Evolutionary conservation across 2,113 vertebrate species (phyloP).

Genomic region (Amia ocellicauda): DNA sequence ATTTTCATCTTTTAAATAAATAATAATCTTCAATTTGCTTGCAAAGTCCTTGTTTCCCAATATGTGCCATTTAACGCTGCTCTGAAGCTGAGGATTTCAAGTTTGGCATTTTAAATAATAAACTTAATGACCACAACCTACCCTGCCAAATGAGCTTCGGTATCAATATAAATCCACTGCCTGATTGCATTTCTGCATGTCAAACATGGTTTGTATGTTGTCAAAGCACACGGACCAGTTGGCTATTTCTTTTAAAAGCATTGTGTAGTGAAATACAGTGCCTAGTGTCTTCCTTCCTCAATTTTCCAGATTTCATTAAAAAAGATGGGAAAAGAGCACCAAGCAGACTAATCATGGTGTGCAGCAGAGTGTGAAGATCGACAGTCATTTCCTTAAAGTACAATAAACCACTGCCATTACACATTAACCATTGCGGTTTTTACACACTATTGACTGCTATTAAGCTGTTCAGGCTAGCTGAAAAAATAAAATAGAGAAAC

Average conservation of each 20-base stretch:
- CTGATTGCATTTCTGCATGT: too few species aligned
- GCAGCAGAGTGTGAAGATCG: constrained; percentile 21
- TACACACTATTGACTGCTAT: constrained; percentile 6
- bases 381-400: constrained; percentile 16
- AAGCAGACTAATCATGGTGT: constrained; percentile 17
- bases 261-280: background rate
- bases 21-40: too few species aligned
- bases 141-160: too few species aligned
- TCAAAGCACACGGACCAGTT: too few species aligned
- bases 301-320: constrained; percentile 3
- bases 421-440: background rate
- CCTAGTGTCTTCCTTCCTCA: background rate
- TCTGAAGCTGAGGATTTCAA: too few species aligned
- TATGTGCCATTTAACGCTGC: too few species aligned
- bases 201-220: too few species aligned
- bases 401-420: constrained; percentile 7
- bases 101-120: too few species aligned
- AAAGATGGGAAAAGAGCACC: background rate
- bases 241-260: background rate
- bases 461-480: constrained; percentile 4
- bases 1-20: too few species aligned
- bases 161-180: too few species aligned
- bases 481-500: background rate
- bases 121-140: too few species aligned
- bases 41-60: too few species aligned